phyloP scores from a whole-genome alignment of 64 coral and sea anemone genomes.

The Dendronephthya gigantea region DNA sequence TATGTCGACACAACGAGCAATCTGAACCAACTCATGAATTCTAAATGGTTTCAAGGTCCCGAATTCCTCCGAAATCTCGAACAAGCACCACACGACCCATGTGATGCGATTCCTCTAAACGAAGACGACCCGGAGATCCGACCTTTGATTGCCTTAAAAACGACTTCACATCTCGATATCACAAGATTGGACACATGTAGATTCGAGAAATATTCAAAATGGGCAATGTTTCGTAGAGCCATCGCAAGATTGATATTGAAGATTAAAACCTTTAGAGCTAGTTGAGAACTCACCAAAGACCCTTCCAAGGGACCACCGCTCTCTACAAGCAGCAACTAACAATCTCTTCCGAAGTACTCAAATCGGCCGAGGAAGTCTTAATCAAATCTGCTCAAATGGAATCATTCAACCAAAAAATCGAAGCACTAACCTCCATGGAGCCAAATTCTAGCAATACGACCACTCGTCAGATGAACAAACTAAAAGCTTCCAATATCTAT shows the following conservation, averaged over 20 bases:
- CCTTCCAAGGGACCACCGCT: not conserved
- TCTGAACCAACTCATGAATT: not conserved
- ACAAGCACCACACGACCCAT: not conserved
- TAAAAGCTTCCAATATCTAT: not conserved
- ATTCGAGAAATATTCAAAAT: not conserved
- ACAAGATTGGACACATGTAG: not conserved
- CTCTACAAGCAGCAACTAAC: not conserved
- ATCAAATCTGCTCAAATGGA: not conserved
- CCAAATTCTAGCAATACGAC: not conserved
- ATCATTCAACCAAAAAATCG: not conserved
- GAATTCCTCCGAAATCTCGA: not conserved
- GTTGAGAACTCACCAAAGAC: not conserved
- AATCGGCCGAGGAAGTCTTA: not conserved
- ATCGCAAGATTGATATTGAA: not conserved
- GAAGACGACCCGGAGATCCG: not conserved
- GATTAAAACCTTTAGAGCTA: not conserved
- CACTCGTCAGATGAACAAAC: not conserved
- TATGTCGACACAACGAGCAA: not conserved
- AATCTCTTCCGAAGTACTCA: not conserved
- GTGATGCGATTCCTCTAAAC: not conserved
- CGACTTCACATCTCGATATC: not conserved
- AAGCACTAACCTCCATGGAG: not conserved
- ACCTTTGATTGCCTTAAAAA: not conserved
- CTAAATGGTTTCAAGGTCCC: not conserved
- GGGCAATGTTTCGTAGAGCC: not conserved